Conservation (phyloP, 2,113 vertebrate genomes). For the Lepisosteus osseus region DNA sequence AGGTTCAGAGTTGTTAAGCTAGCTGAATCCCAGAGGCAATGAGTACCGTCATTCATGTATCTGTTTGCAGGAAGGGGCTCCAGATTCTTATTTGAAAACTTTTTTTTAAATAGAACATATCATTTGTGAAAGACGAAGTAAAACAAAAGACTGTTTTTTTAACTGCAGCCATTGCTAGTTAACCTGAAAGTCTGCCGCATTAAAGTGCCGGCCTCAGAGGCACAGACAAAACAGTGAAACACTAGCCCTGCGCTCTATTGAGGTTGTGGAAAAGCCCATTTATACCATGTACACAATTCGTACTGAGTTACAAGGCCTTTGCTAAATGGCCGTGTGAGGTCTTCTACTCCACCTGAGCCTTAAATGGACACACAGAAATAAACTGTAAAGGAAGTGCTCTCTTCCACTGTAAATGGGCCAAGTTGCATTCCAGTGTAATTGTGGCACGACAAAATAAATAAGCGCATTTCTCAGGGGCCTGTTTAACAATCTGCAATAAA, state of each 20-base stretch:
- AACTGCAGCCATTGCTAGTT: conserved; percentile 17
- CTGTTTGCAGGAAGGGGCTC: conserved; percentile 32
- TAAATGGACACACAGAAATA: conserved; percentile 28
- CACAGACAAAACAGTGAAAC: conserved; percentile 44
- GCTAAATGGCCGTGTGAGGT: conserved; percentile 31
- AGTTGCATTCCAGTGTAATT: conserved; percentile 6
- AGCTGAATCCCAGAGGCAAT: conserved; percentile 20
- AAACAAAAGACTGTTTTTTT: conserved; percentile 24
- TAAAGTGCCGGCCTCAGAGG: conserved; percentile 30
- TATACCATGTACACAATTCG: conserved; percentile 14
- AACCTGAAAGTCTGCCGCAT: conserved; percentile 37
- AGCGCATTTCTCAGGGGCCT: conserved; percentile 12
- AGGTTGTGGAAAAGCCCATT: conserved; percentile 20
- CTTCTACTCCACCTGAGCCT: conserved; percentile 28
- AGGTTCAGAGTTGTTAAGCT: conserved; percentile 4
- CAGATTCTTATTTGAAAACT: conserved; percentile 3
- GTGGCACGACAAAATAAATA: conserved; percentile 19
- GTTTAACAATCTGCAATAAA: conserved; percentile 12
- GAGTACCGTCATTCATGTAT: conserved; percentile 33
- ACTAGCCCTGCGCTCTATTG: background rate
- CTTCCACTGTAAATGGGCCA: conserved; percentile 10
- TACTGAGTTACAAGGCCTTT: conserved; percentile 15
- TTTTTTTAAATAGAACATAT: conserved; percentile 27
- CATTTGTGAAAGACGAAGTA: conserved; percentile 38
- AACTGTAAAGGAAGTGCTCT: conserved; percentile 11